Percentiles rank a stretch among this genome's conserved stretches.
Evolutionary conservation across 2,113 vertebrate genomes (phyloP).

Genomic region (Zosterops lateralis): DNA sequence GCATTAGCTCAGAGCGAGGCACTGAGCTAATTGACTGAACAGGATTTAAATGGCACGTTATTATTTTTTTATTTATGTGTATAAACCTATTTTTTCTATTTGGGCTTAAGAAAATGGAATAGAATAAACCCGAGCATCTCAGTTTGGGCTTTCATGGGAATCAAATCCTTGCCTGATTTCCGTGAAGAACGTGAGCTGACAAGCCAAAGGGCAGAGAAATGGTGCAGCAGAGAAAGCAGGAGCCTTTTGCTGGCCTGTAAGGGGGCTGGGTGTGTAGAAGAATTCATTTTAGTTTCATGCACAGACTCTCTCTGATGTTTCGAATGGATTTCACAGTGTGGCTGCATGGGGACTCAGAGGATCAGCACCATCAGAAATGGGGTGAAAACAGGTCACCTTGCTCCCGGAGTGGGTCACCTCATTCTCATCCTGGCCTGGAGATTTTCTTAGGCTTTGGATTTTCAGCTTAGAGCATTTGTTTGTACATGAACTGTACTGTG

Average conservation of each 20-base stretch:
- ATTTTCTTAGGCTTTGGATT: not conserved
- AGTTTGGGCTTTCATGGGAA: constrained; percentile 4
- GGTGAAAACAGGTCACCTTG: not conserved
- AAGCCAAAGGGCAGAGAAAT: not conserved
- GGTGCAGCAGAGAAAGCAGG: not conserved
- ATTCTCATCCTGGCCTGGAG: not conserved
- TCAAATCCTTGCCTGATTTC: constrained; percentile 24
- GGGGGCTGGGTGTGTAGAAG: not conserved
- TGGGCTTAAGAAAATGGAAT: not conserved
- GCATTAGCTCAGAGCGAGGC: constrained; percentile 33
- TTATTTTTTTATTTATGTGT: constrained; percentile 42
- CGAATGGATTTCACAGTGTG: constrained; percentile 21
- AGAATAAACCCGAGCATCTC: not conserved
- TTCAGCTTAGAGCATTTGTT: not conserved
- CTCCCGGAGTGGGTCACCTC: not conserved
- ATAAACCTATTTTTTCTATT: constrained; percentile 24
- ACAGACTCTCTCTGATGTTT: constrained; percentile 20
- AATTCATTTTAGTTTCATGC: not conserved
- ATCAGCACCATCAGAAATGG: not conserved
- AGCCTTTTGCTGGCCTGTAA: not conserved
- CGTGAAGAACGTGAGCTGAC: not conserved
- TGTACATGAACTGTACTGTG: not conserved
- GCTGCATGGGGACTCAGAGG: not conserved
- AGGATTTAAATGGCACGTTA: constrained; percentile 46
- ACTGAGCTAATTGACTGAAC: constrained; percentile 56